phyloP scores from a whole-genome alignment of 2,888 invertebrate genomes.

The Trisateles emortualis region DNA sequence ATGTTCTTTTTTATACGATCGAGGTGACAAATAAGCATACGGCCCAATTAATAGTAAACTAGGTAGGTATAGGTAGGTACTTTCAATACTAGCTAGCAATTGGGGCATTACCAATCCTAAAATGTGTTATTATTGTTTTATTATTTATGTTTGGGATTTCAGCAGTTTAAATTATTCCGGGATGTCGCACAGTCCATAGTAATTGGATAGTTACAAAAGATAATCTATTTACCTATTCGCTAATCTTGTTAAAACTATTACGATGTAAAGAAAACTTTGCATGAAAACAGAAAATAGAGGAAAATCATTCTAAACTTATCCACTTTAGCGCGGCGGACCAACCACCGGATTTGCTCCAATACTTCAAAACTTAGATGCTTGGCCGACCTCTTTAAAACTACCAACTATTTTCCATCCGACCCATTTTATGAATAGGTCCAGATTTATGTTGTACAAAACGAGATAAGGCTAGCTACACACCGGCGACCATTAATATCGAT shows the following conservation, averaged over 20 bases:
- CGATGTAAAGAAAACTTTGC: no score
- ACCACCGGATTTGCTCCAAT: constrained; percentile 20
- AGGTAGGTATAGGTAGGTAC: no score
- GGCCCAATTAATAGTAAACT: no score
- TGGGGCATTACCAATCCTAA: no score
- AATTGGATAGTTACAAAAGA: no score
- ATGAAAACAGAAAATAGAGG: neutral
- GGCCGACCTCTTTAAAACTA: constrained; percentile 39
- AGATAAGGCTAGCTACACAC: constrained; percentile 68
- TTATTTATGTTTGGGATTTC: no score
- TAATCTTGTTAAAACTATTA: no score
- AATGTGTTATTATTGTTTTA: no score
- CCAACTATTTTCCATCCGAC: constrained; percentile 55
- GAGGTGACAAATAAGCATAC: no score
- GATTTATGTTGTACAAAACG: constrained; percentile 67
- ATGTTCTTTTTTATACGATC: no score
- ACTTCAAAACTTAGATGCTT: constrained; percentile 23
- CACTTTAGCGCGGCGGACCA: constrained; percentile 21
- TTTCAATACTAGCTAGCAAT: no score
- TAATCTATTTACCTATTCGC: no score
- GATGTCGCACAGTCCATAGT: neutral
- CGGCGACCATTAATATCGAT: constrained; percentile 77
- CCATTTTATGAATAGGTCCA: constrained; percentile 58
- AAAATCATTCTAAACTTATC: constrained; percentile 14
- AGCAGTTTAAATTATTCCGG: neutral